Conservation (phyloP, 1,140 invertebrate genomes). For the Panulirus ornatus region DNA sequence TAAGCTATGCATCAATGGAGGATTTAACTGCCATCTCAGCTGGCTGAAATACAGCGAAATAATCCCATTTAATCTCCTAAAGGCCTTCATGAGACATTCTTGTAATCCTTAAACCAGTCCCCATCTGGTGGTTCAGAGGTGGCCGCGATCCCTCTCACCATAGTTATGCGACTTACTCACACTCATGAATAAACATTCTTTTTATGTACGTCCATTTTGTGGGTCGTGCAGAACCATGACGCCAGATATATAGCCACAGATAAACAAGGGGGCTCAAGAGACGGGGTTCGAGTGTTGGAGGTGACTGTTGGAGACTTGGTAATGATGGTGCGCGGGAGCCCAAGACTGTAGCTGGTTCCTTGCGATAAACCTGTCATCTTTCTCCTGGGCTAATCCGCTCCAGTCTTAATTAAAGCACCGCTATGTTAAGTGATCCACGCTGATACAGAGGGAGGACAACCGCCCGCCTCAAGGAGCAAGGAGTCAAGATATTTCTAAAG, state of each 20-base stretch:
- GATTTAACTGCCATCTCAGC: background rate
- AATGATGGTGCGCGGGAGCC: background rate
- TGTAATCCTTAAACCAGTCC: background rate
- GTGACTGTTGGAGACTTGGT: too few species aligned
- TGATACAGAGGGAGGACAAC: background rate
- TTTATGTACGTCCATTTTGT: background rate
- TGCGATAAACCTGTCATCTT: too few species aligned
- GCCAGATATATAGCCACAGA: background rate
- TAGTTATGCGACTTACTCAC: background rate
- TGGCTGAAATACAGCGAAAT: background rate
- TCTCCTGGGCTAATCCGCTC: too few species aligned
- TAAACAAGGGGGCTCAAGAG: background rate
- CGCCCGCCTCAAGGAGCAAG: too few species aligned
- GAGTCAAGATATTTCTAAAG: too few species aligned
- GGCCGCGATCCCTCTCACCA: background rate
- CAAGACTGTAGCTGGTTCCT: too few species aligned
- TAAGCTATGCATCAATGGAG: background rate
- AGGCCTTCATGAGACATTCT: background rate
- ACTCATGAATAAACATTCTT: background rate
- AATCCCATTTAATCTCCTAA: background rate
- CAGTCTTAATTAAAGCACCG: too few species aligned
- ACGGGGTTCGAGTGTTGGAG: too few species aligned
- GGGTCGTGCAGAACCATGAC: too few species aligned
- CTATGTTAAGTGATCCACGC: too few species aligned
- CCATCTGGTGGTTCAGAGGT: background rate